Evolutionary conservation across 2,888 invertebrate species (phyloP).

Genomic region (Lissocephala sabroskyi): DNA sequence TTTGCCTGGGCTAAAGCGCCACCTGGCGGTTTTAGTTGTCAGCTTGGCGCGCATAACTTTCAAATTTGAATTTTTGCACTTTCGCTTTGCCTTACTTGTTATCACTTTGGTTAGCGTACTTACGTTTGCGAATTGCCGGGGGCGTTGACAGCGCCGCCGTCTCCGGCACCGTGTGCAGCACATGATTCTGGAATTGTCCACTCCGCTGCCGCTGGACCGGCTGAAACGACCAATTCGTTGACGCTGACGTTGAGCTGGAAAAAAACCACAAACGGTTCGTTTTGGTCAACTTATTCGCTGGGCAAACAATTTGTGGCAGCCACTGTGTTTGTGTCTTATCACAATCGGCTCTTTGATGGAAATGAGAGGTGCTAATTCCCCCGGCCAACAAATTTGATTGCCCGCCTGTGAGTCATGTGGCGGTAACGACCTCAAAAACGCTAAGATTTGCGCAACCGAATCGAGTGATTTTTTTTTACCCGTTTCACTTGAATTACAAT

Average conservation of each 20-base stretch:
- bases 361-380: too few relatives aligned
- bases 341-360: too few relatives aligned
- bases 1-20: too few relatives aligned
- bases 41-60: too few relatives aligned
- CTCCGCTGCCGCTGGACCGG: constrained; percentile 53
- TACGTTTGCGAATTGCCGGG: constrained; percentile 45
- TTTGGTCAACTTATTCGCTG: too few relatives aligned
- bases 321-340: constrained; percentile 39
- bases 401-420: constrained; percentile 29
- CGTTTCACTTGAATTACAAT: constrained; percentile 40
- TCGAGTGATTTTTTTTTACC: constrained; percentile 39
- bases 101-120: too few relatives aligned
- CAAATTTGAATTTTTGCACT: too few relatives aligned
- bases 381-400: constrained; percentile 25
- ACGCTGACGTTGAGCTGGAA: constrained; percentile 48
- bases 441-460: constrained; percentile 33
- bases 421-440: constrained; percentile 51
- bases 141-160: constrained; percentile 46
- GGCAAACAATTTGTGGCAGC: not conserved
- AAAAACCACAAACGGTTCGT: too few relatives aligned
- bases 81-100: too few relatives aligned
- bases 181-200: constrained; percentile 44
- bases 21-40: too few relatives aligned
- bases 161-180: constrained; percentile 50
- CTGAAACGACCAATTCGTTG: constrained; percentile 64